phyloP scores from a whole-genome alignment of 2,113 vertebrate genomes.

The Hassar affinis region DNA sequence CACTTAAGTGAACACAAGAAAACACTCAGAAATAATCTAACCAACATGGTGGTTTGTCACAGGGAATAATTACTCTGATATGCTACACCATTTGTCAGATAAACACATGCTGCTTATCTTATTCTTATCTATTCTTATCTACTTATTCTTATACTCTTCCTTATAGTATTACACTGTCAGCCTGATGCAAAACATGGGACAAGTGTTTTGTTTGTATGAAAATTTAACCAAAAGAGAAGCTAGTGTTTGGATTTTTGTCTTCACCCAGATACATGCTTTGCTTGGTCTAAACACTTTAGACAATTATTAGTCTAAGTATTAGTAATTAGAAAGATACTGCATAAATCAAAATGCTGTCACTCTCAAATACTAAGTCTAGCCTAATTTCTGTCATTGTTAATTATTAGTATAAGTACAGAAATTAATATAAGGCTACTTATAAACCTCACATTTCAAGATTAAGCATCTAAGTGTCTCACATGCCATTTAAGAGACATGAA shows the following conservation, averaged over 20 bases:
- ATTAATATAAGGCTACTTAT: background rate
- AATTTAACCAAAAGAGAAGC: background rate
- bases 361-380: background rate
- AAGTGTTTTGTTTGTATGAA: background rate
- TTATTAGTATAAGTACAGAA: background rate
- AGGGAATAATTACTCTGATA: background rate
- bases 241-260: background rate
- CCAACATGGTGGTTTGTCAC: background rate
- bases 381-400: background rate
- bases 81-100: background rate
- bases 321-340: background rate
- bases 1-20: background rate
- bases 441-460: background rate
- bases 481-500: background rate
- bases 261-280: background rate
- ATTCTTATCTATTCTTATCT: slow-evolving; percentile 3
- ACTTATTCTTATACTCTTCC: too few relatives aligned
- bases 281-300: background rate
- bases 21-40: background rate
- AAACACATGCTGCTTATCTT: background rate
- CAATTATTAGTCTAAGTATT: background rate
- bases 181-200: background rate
- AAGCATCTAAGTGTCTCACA: background rate
- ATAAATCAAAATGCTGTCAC: background rate
- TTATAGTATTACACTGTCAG: background rate